Percentiles rank a stretch among this genome's conserved stretches.
These are phyloP conservation scores for Spea bombifrons DNA, from an alignment of 2,113 vertebrate species.

Conservation along the genomic window DNA sequence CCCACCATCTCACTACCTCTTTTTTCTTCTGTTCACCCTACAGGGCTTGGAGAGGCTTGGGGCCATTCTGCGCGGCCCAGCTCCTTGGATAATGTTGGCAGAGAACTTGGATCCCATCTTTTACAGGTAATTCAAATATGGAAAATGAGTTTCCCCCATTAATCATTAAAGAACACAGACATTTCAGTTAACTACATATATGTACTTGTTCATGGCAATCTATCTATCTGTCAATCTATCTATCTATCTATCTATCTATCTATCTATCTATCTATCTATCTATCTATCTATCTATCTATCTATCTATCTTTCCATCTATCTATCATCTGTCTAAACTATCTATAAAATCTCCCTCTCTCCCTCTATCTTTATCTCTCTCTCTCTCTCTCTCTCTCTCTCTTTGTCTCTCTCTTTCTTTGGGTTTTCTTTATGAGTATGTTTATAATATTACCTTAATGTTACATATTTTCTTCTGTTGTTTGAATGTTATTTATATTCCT, in stretches of 20 bases:
- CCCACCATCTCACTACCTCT: slow-evolving; percentile 23
- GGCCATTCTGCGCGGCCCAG: slow-evolving; percentile 84
- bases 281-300: slow-evolving; percentile 3
- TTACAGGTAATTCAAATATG: slow-evolving; percentile 78
- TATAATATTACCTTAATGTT: too few species aligned
- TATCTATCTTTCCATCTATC: not conserved
- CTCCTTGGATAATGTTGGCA: slow-evolving; percentile 85
- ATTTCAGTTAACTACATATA: not conserved
- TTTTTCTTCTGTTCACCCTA: slow-evolving; percentile 46
- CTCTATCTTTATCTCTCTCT: not conserved
- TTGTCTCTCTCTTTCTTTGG: not conserved
- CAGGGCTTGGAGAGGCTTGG: slow-evolving; percentile 96
- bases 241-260: slow-evolving; percentile 29
- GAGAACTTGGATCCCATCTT: slow-evolving; percentile 91
- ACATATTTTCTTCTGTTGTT: not conserved
- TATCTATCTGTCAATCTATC: slow-evolving; percentile 28
- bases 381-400: not conserved
- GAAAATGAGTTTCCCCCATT: slow-evolving; percentile 45
- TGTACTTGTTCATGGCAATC: too few species aligned
- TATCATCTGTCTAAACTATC: not conserved
- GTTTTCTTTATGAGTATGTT: too few species aligned
- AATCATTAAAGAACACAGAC: slow-evolving; percentile 58
- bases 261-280: slow-evolving; percentile 8
- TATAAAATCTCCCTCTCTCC: too few species aligned
- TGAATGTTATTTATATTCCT: not conserved